Evolutionary conservation across 2,888 invertebrate genomes (phyloP), one percentile per base, ranked within the genome.

Genomic region (Hartigia nigra): DNA sequence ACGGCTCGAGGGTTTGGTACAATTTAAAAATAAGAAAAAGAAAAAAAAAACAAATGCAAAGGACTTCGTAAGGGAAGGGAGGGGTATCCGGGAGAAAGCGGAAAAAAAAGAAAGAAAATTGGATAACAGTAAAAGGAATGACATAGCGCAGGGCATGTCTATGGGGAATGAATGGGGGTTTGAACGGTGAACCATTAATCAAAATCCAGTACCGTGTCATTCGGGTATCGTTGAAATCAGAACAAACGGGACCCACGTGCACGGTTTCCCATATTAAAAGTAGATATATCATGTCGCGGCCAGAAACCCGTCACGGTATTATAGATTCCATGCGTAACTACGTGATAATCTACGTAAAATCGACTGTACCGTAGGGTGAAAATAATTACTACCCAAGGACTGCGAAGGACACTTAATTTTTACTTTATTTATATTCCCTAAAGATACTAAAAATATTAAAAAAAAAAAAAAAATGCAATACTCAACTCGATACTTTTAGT

Each of bases 221-320:
- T 82, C 76, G 84, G 23, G 83, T 86, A 85, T 85, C 86, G 83
- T 82, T 83, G 84, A 85, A 86, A 86, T 86, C 85, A 80, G 85
- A 86, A 85, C 86, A 83, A 86, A 84, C 84, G 82, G 79, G 76
- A 70, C 74, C 75, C 75, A 34, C 34, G 37, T 75, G 35, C 75
- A 34, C 75, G 35, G 12, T 37, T 34, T 75, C 75, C 31, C 75
- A 37, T 75, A 75, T 75, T 75, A 75, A 75, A 75, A 36, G 75
- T 75, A 75, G 75, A 75, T 75, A 75, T 12, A 35, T 75, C 75
- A 75, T 75, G 75, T 75, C 75, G 23, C 9, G 23, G n/a, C 14
- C 75, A 37, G 35, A 75, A n/a, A 75, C 74, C 74, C 32, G 23
- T 35, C n/a, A n/a, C 32, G 72, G 32, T 3, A 72, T 72, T 31